These are phyloP conservation scores for Scomber scombrus DNA, from an alignment of 2,113 vertebrate genomes.

Conservation along the genomic window DNA sequence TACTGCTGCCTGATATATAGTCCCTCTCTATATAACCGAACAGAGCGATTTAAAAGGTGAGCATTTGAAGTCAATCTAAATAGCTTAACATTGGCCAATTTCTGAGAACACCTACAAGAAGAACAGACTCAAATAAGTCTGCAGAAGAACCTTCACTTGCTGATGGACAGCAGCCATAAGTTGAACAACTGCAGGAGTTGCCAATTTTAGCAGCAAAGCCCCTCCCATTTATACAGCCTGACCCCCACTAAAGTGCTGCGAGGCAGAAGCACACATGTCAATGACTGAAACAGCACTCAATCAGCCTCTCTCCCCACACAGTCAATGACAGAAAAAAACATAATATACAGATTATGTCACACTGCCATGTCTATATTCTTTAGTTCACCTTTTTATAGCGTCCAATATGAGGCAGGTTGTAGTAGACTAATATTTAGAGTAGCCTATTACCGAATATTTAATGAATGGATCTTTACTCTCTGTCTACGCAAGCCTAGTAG, in stretches of 20 bases:
- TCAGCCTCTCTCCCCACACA: background rate
- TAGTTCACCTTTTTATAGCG: background rate
- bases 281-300: background rate
- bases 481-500: no score
- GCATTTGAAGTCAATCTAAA: background rate
- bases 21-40: background rate
- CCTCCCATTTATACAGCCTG: conserved; percentile 49
- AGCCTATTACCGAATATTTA: no score
- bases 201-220: conserved; percentile 71
- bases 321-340: background rate
- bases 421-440: background rate
- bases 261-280: conserved; percentile 21
- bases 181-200: conserved; percentile 65
- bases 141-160: conserved; percentile 14
- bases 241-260: conserved; percentile 15
- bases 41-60: background rate
- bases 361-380: no score
- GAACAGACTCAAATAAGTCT: background rate
- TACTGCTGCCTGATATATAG: conserved; percentile 46
- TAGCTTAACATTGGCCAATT: background rate
- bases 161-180: conserved; percentile 71
- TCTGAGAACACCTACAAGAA: background rate
- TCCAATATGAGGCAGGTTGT: background rate
- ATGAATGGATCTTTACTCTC: no score
- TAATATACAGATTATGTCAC: no score